Base-by-base conservation (phyloP, 2,113 vertebrate genomes). In the Chlamydotis undulata region DNA sequence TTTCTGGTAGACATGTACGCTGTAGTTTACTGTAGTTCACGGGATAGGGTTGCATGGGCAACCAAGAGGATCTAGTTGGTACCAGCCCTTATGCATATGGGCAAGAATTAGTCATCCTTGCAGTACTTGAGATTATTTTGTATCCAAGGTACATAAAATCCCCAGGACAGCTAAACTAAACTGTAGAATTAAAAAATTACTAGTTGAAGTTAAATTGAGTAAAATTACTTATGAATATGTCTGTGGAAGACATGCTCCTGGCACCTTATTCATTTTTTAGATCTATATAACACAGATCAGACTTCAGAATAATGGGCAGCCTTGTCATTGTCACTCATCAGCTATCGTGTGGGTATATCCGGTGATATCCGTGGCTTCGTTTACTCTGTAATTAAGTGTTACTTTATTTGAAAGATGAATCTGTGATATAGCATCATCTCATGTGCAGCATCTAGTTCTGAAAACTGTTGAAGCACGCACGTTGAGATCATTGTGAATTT, bases 381-480 rank as follows among this genome's bases (percentile, higher is more conserved):
- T 82, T 93, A 31, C 87, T 73, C 69, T 77, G 25, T 35, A 6
- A 3, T 77, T 60, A 69, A 81, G 2, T 23, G 11, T 80, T 91
- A 29, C 6, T 37, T 91, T 67, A 65, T 84, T 87, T 83, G 91
- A 68, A 96, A 75, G 64, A 53, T 61, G 25, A 76, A 77, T 68
- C 39, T 59, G 59, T 60, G 22, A 29, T 61, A 65, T 76, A 83
- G 35, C 49, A 47, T 80, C 33, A 76, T 25, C 49, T 91, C 25
- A 12, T 43, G 28, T 83, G 52, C 61, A 60, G 19, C 64, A 29
- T 56, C 31, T 61, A 69, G 24, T 41, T 89, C 31, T 91, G 76
- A 82, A 68, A 79, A 47, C 19, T 63, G 9, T 52, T 86, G 53
- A 89, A 83, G 64, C 4, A 57, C 35, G 87, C 17, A 45, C 4